Evolutionary conservation across 1,140 invertebrate species (phyloP), one percentile per base, ranked within the genome.

Genomic region (Cotesia glomerata): DNA sequence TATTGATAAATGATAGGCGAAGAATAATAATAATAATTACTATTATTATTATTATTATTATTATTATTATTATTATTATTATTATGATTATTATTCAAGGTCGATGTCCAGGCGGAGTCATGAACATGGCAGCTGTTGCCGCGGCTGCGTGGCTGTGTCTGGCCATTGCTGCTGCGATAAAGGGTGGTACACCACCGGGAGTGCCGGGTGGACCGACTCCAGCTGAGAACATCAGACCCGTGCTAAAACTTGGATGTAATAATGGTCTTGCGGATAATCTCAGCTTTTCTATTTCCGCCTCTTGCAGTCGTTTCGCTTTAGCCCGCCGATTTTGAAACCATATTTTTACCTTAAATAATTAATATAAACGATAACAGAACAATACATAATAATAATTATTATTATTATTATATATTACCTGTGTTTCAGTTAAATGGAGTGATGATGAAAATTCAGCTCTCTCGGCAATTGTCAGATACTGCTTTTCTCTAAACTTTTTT

Each of bases 291-390:
- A 97, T 92, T 90, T 98, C 97, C 52, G 96, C 96, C 82, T 98
- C 97, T 84, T 98, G 96, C 2, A 98, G 89, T 64, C 97, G 90
- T 88, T 98, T 98, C 81, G 95, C 95, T 88, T 98, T 98, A 67
- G 96, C 96, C 58, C 96, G 88, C 49, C 96, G 90, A 85, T 98
- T 98, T 91, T 98, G 96, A 86, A 98, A 98, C 96, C 96, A 98
- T 79, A 97, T 98, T 90, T 97, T 98, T 74, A 96, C 94, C 92
- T 95, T 89, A 18, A 88, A 90, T 77, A 78, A 71, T 13, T 68
- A 63, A 75, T 9, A n/a, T 51, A 59, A 26, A 18, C 2, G 18
- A 26, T 56, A 51, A 63, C 8, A 11, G 4, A 49, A 34, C 18
- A 9, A 16, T 45, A 45, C 1, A 18, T 45, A 26, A 45, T 18